Percentiles rank a stretch among this genome's conserved stretches.
Conservation (phyloP, 2,113 vertebrate genomes). For the Lasiurus borealis region DNA sequence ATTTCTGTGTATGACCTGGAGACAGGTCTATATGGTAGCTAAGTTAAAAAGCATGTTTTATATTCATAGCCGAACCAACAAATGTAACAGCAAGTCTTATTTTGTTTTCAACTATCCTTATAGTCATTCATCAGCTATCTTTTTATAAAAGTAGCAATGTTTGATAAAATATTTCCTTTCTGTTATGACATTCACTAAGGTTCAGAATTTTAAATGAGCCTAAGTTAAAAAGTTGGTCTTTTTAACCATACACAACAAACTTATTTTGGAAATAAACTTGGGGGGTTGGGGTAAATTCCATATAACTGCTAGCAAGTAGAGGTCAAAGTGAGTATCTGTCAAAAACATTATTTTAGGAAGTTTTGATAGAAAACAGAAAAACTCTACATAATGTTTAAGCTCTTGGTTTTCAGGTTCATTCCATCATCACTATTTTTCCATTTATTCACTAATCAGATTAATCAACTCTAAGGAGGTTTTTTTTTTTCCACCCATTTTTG, state of each 20-base stretch:
- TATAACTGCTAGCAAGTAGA: conserved; percentile 56
- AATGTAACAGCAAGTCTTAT: background rate
- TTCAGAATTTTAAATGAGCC: conserved; percentile 63
- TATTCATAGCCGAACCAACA: background rate
- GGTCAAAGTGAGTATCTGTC: conserved; percentile 55
- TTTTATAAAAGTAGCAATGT: background rate
- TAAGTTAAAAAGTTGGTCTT: background rate
- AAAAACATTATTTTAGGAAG: conserved; percentile 65
- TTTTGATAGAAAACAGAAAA: conserved; percentile 67
- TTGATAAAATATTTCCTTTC: conserved; percentile 6
- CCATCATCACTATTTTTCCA: conserved; percentile 6
- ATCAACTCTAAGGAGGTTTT: conserved; percentile 38
- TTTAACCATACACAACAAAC: conserved; percentile 12
- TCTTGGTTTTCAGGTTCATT: conserved; percentile 49
- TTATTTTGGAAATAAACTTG: conserved; percentile 62
- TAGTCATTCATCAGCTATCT: background rate
- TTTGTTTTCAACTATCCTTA: conserved; percentile 7
- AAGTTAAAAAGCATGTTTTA: conserved; percentile 2
- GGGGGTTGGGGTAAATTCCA: background rate
- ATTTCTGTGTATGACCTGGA: conserved; percentile 21
- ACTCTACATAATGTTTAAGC: background rate
- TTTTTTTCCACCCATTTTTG: background rate
- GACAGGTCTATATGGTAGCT: background rate
- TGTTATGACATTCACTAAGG: background rate
- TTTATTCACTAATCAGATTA: conserved; percentile 47